Evolutionary conservation across 2,888 invertebrate genomes (phyloP).

Genomic region (Campopleginae sp.): DNA sequence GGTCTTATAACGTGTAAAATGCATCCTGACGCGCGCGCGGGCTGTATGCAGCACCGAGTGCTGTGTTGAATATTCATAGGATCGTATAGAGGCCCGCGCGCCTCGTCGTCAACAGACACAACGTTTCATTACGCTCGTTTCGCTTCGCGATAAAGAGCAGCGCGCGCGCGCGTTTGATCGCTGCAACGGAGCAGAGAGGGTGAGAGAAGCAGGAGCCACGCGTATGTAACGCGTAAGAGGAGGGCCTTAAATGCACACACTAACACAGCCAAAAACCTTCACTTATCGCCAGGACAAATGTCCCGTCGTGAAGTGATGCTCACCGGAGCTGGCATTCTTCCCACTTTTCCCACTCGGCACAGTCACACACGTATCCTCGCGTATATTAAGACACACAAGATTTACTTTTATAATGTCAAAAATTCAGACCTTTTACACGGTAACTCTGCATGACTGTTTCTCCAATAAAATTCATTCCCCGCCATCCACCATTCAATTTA

Average conservation of each 20-base stretch:
- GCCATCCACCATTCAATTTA: slow-evolving; percentile 21
- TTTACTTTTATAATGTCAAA: slow-evolving; percentile 31
- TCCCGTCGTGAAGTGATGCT: slow-evolving; percentile 27
- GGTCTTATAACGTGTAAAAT: slow-evolving; percentile 58
- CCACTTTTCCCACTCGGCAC: slow-evolving; percentile 9
- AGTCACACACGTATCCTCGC: not conserved
- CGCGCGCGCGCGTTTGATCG: slow-evolving; percentile 21
- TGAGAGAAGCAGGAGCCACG: slow-evolving; percentile 44
- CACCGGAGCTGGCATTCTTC: slow-evolving; percentile 18
- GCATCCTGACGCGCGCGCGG: slow-evolving; percentile 14
- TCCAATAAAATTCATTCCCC: slow-evolving; percentile 49
- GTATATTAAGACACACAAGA: not conserved
- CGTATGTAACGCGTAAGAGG: slow-evolving; percentile 29
- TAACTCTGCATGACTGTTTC: slow-evolving; percentile 11
- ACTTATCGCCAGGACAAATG: slow-evolving; percentile 62
- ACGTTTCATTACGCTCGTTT: slow-evolving; percentile 67
- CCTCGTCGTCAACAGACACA: slow-evolving; percentile 48
- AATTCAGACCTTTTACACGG: slow-evolving; percentile 38
- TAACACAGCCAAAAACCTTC: not conserved
- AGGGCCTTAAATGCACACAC: slow-evolving; percentile 16
- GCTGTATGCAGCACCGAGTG: slow-evolving; percentile 10
- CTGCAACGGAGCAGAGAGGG: not conserved
- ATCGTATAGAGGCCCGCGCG: slow-evolving; percentile 25
- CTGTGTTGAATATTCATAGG: slow-evolving; percentile 66
- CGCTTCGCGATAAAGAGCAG: slow-evolving; percentile 62